These are phyloP conservation scores for Diploptera punctata DNA, from an alignment of 2,888 invertebrate genomes.

Conservation along the genomic window DNA sequence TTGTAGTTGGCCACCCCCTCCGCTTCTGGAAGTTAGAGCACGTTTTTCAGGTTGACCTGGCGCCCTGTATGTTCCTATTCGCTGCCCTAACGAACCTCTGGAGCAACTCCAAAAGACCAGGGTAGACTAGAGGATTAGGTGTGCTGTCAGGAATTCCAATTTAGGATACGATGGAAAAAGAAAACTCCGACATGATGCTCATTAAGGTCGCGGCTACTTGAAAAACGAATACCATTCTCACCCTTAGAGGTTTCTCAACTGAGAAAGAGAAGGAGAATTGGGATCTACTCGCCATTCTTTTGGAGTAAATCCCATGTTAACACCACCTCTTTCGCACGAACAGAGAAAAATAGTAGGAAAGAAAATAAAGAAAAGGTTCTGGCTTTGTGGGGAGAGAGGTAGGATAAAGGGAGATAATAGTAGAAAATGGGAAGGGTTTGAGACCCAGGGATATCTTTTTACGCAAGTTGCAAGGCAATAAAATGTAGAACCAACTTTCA, in stretches of 20 bases:
- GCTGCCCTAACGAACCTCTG: slow-evolving; percentile 39
- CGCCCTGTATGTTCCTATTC: slow-evolving; percentile 14
- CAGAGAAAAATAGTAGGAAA: slow-evolving; percentile 32
- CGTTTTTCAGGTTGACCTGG: slow-evolving; percentile 41
- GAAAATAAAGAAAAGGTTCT: slow-evolving; percentile 33
- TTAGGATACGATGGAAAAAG: slow-evolving; percentile 19
- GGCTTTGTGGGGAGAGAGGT: slow-evolving; percentile 23
- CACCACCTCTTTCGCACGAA: slow-evolving; percentile 35
- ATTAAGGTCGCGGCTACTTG: slow-evolving; percentile 37
- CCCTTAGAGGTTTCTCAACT: slow-evolving; percentile 37
- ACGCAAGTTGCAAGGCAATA: neutral
- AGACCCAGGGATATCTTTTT: neutral
- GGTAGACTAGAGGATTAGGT: slow-evolving; percentile 37
- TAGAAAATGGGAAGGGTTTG: neutral
- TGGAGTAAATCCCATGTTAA: slow-evolving; percentile 39
- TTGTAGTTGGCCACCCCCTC: neutral
- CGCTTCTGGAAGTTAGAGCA: slow-evolving; percentile 31
- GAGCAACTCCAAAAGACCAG: slow-evolving; percentile 32
- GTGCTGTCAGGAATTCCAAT: slow-evolving; percentile 39
- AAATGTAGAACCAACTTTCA: neutral
- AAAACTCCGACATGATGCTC: slow-evolving; percentile 30
- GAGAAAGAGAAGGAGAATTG: slow-evolving; percentile 16
- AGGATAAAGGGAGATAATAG: slow-evolving; percentile 18
- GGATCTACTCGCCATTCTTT: slow-evolving; percentile 32
- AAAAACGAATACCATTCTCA: slow-evolving; percentile 37